Conservation (phyloP, 2,888 invertebrate species). For the Acleris literana region DNA sequence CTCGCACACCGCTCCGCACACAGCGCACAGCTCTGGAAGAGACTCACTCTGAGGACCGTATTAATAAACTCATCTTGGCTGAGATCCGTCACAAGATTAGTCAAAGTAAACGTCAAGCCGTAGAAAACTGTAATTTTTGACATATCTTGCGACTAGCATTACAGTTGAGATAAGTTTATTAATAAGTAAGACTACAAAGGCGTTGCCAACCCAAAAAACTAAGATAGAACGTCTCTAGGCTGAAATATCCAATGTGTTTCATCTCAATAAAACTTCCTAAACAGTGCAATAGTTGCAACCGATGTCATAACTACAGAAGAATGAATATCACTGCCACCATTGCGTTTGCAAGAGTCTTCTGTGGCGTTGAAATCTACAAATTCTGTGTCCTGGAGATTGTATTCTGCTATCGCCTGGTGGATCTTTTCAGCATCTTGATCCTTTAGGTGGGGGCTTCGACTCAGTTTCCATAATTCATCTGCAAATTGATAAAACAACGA, state of each 20-base stretch:
- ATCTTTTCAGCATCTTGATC: constrained; percentile 63
- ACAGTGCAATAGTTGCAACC: constrained; percentile 60
- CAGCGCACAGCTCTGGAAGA: no score
- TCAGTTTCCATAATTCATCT: constrained; percentile 77
- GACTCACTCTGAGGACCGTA: no score
- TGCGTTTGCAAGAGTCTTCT: constrained; percentile 66
- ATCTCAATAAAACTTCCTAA: constrained; percentile 58
- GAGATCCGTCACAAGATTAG: no score
- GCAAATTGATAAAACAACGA: constrained; percentile 39
- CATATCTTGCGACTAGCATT: no score
- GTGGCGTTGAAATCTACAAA: constrained; percentile 69
- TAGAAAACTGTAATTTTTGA: no score
- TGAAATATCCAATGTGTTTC: neutral
- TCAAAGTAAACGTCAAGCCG: no score
- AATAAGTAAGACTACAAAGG: no score
- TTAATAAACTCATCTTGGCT: no score
- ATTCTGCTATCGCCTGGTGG: constrained; percentile 62
- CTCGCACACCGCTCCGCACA: no score
- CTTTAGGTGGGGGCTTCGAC: constrained; percentile 66
- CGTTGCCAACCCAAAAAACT: no score
- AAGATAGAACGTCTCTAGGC: neutral
- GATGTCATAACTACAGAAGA: constrained; percentile 61
- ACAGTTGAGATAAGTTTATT: no score
- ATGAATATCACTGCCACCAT: constrained; percentile 53
- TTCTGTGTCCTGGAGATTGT: constrained; percentile 58